phyloP scores from a whole-genome alignment of 2,888 invertebrate species.

The Synanthedon vespiformis region DNA sequence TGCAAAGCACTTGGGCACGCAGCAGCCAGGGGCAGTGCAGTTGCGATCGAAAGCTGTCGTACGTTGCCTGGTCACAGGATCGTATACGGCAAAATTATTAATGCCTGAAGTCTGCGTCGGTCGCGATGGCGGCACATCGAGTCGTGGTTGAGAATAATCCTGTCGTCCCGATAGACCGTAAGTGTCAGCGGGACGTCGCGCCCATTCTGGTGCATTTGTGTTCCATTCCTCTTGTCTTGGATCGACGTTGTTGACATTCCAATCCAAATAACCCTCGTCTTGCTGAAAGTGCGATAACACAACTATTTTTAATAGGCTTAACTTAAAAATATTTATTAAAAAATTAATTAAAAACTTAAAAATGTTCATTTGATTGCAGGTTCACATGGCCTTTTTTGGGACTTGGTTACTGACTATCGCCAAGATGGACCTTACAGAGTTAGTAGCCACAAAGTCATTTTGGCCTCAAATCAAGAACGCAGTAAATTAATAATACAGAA shows the following conservation, averaged over 20 bases:
- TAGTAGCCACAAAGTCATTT: too few species aligned
- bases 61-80: conserved; percentile 49
- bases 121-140: conserved; percentile 25
- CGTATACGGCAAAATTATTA: conserved; percentile 40
- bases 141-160: conserved; percentile 7
- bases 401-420: too few species aligned
- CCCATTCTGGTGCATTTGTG: not conserved
- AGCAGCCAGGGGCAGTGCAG: conserved; percentile 77
- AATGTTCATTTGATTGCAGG: too few species aligned
- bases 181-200: conserved; percentile 5
- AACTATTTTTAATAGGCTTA: too few species aligned
- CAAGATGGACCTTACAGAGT: too few species aligned
- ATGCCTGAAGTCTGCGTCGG: conserved; percentile 19
- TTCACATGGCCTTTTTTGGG: too few species aligned
- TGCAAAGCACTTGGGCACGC: conserved; percentile 88
- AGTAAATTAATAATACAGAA: too few species aligned
- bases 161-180: conserved; percentile 21
- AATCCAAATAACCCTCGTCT: conserved; percentile 20
- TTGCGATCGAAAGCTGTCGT: conserved; percentile 61
- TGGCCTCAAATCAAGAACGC: too few species aligned
- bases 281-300: conserved; percentile 14
- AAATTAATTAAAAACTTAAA: too few species aligned
- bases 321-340: too few species aligned
- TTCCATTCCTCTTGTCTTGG: conserved; percentile 10
- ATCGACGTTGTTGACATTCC: conserved; percentile 18